phyloP scores from a whole-genome alignment of 2,888 invertebrate genomes.

The Phymatocera aterrima region DNA sequence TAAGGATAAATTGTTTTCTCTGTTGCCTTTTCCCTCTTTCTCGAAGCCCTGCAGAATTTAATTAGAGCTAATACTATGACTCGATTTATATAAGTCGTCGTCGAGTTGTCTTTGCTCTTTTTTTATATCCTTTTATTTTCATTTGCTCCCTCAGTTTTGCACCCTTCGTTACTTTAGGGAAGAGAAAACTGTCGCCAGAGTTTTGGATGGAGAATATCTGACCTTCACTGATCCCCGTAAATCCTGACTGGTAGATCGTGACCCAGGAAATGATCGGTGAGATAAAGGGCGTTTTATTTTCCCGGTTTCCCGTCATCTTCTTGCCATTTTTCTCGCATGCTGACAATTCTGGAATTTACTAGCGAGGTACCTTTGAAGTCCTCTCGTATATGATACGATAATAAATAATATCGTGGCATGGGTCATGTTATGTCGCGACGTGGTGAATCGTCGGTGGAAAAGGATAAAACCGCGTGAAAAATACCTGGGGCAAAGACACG shows the following conservation, averaged over 20 bases:
- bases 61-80: neutral
- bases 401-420: neutral
- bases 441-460: no score
- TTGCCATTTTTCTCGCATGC: neutral
- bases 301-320: neutral
- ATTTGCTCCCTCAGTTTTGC: neutral
- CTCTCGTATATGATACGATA: neutral
- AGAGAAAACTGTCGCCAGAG: neutral
- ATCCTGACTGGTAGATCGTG: neutral
- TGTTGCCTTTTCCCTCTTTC: neutral
- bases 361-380: neutral
- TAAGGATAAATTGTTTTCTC: neutral
- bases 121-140: neutral
- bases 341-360: neutral
- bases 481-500: no score
- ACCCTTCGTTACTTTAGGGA: neutral
- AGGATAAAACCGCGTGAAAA: no score
- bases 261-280: constrained; percentile 9
- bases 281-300: constrained; percentile 1
- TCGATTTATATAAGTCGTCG: neutral
- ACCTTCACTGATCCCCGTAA: constrained; percentile 27
- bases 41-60: neutral
- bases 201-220: neutral
- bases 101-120: no score
- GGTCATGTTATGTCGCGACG: no score